A percentile compares a stretch with the other conserved stretches of the same genome.
Evolutionary conservation across 2,888 invertebrate species (phyloP).

Genomic region (Eumacrocentrus americanus): DNA sequence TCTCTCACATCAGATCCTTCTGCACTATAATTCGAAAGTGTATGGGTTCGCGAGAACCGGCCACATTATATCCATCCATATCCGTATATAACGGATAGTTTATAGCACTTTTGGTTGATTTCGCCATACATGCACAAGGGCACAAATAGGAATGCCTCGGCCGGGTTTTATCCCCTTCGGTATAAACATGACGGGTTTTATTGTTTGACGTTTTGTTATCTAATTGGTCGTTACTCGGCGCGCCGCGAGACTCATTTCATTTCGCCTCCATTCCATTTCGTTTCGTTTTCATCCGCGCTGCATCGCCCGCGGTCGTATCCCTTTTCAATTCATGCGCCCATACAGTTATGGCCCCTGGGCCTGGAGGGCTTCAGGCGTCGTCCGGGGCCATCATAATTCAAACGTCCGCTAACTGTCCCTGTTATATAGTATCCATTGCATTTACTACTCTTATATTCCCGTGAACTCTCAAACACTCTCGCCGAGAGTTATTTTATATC

Average conservation of each 20-base stretch:
- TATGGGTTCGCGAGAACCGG: slow-evolving; percentile 28
- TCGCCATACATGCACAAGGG: slow-evolving; percentile 15
- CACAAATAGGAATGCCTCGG: slow-evolving; percentile 34
- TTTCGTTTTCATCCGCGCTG: slow-evolving; percentile 34
- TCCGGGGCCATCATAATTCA: neutral
- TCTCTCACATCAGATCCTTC: slow-evolving; percentile 17
- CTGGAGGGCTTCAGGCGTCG: neutral
- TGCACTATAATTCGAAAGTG: neutral
- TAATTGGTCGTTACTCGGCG: slow-evolving; percentile 50
- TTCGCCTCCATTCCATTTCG: slow-evolving; percentile 35
- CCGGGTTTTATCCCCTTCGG: slow-evolving; percentile 48
- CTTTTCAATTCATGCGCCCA: slow-evolving; percentile 37
- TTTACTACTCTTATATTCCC: slow-evolving; percentile 33
- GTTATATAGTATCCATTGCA: slow-evolving; percentile 31
- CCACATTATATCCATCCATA: slow-evolving; percentile 39
- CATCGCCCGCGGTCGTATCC: slow-evolving; percentile 31
- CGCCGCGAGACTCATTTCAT: slow-evolving; percentile 41
- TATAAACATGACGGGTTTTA: slow-evolving; percentile 56
- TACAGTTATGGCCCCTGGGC: slow-evolving; percentile 29
- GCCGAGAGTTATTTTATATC: neutral
- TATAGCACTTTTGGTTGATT: slow-evolving; percentile 32
- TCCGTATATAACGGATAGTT: slow-evolving; percentile 43
- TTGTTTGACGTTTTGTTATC: slow-evolving; percentile 58
- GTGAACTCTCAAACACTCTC: neutral
- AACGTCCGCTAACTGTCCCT: slow-evolving; percentile 24